Base-by-base conservation (phyloP, 2,113 vertebrate genomes). In the Furnarius figulus region DNA sequence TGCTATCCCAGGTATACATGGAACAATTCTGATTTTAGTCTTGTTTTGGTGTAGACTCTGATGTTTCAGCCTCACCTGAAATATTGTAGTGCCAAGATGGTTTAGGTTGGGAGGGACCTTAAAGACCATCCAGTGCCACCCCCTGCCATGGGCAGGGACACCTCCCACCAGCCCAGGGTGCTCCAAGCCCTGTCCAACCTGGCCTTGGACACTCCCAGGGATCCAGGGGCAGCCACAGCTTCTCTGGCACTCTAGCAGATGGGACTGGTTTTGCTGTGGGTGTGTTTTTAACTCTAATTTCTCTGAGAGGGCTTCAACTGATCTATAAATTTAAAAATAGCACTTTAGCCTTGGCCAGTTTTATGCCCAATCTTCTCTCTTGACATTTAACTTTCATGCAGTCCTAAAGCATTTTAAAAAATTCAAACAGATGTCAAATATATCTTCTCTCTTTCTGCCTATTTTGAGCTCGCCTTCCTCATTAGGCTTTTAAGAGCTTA, bases 381-480 rank as follows among this genome's bases (percentile, higher is more conserved):
- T 18, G 16, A 30, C 65, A 63, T 40, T 59, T 67, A 77, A 72
- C 47, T 85, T 87, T 62, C 40, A 72, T 85, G 74, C 44, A 37
- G 40, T 68, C n/a, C 63, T 58, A 35, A 76, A 58, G 74, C 52
- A 49, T 63, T 87, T 95, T 90, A 94, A 95, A 95, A 94, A 87
- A 95, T 94, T 92, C 73, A 92, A 72, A 72, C 22, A 1, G 47
- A 17, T 67, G 86, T 90, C 89, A 80, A 63, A 94, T 92, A 75
- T 12, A 72, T 94, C 83, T 63, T 82, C 49, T 63, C 52, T 59
- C 39, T 86, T 22, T 80, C 68, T 63, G 56, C 58, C 82, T 95
- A 84, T 94, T 94, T 94, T 58, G 31, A 85, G 86, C 74, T 67
- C 14, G 0, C 76, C 42, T 63, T 92, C 42, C 77, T 89, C 77